Evolutionary conservation across 1,140 invertebrate species (phyloP), one percentile per base, ranked within the genome.

Genomic region (Trichonephila clavipes): DNA sequence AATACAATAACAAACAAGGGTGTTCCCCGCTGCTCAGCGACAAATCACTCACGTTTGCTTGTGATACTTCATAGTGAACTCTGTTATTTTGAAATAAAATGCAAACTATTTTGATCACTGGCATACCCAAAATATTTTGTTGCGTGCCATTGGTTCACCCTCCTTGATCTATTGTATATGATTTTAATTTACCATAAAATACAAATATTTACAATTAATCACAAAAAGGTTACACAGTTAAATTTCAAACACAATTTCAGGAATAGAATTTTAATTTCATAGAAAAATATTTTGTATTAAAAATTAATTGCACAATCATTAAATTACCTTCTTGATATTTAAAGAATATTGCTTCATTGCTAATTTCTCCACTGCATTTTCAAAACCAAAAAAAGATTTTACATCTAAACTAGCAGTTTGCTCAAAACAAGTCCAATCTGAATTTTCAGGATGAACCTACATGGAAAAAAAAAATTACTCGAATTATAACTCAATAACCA

Each of bases 401-500:
- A 99, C 98, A 96, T 99, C 98, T 93, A 99, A 96, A 95, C 97
- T 97, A 12, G 99, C 98, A 87, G 97, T 97, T 96, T 99, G 99
- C 95, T 99, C 99, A 96, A 99, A 99, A 95, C 99, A 99, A 5
- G 99, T 99, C 99, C 99, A 99, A 64, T 98, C 97, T 1, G 97
- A 95, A 96, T 99, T 99, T 95, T 99, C 98, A 10, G 98, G 98
- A 96, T 99, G 98, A 19, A 99, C 97, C 98, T 99, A 94, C 7
- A 51, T 51, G 34, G 28, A 28, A 28, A 28, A 28, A n/a, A 51
- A 51, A 51, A 51, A 12, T 77, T 95, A 95, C 94, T 88, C 95
- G 87, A 95, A 94, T 81, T 3, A 19, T 62, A 1, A 62, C 16
- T 62, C 0, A 19, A 62, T 0, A 19, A 62, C 6, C 21, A 62